These are phyloP conservation scores for Tethea ocularis DNA, from an alignment of 2,888 invertebrate genomes.

Conservation along the genomic window DNA sequence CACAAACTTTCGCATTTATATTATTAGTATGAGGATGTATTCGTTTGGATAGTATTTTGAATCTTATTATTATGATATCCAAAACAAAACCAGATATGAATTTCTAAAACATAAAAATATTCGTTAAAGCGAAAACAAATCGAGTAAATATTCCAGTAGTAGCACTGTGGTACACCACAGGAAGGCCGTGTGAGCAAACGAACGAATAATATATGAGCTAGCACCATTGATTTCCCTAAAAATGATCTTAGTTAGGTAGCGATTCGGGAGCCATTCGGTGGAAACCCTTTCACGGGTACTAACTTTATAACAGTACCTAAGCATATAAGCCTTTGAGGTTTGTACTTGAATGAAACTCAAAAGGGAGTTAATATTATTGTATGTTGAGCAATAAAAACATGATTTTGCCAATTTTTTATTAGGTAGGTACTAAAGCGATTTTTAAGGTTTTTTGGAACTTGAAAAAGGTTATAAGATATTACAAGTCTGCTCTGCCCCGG, in stretches of 20 bases:
- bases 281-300: conserved; percentile 1
- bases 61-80: background rate
- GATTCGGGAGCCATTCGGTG: conserved; percentile 2
- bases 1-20: too few relatives aligned
- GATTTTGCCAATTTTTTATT: too few relatives aligned
- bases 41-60: too few relatives aligned
- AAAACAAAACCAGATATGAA: too few relatives aligned
- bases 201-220: conserved; percentile 15
- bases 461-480: too few relatives aligned
- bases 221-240: conserved; percentile 21
- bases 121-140: background rate
- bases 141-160: background rate
- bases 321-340: background rate
- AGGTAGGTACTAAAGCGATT: too few relatives aligned
- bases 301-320: background rate
- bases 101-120: background rate
- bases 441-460: too few relatives aligned
- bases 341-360: background rate
- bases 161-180: background rate
- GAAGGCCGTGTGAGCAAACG: background rate
- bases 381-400: too few relatives aligned
- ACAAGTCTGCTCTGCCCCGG: too few relatives aligned
- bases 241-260: conserved; percentile 11
- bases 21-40: too few relatives aligned
- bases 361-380: background rate